A percentile compares a stretch with the other conserved stretches of the same genome.
Evolutionary conservation across 2,113 vertebrate genomes (phyloP).

Genomic region (Hylia prasina): DNA sequence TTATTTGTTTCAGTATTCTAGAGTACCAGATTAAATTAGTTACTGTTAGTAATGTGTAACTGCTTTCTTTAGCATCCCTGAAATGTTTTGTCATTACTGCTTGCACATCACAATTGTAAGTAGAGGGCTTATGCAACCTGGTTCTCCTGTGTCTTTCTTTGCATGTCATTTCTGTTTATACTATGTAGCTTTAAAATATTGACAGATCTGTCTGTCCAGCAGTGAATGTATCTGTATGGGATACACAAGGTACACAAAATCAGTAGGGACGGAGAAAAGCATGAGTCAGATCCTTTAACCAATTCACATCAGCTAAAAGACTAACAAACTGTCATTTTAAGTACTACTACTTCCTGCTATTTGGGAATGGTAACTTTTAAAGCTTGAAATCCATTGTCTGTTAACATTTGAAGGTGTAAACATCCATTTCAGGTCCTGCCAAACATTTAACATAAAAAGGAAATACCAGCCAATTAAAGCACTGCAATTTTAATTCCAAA

Average conservation of each 20-base stretch:
- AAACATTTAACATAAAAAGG: background rate
- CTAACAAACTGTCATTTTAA: background rate
- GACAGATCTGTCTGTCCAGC: background rate
- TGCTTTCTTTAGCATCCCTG: background rate
- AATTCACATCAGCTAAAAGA: background rate
- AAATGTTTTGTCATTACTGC: background rate
- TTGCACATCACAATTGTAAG: background rate
- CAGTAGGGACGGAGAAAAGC: background rate
- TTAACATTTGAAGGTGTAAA: background rate
- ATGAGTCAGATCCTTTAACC: background rate
- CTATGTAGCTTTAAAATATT: background rate
- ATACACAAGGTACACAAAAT: background rate
- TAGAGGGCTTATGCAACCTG: background rate
- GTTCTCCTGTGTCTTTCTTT: background rate
- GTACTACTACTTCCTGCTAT: background rate
- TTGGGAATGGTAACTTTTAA: background rate
- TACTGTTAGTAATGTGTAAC: background rate
- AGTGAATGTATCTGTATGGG: background rate
- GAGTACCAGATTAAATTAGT: background rate
- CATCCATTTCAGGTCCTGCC: background rate
- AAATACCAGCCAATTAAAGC: background rate
- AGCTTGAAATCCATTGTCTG: background rate
- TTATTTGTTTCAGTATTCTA: background rate
- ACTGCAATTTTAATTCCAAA: background rate
- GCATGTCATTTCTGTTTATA: background rate